These are phyloP conservation scores for Phenacoccus solenopsis DNA, from an alignment of 1,140 invertebrate genomes.

Conservation along the genomic window DNA sequence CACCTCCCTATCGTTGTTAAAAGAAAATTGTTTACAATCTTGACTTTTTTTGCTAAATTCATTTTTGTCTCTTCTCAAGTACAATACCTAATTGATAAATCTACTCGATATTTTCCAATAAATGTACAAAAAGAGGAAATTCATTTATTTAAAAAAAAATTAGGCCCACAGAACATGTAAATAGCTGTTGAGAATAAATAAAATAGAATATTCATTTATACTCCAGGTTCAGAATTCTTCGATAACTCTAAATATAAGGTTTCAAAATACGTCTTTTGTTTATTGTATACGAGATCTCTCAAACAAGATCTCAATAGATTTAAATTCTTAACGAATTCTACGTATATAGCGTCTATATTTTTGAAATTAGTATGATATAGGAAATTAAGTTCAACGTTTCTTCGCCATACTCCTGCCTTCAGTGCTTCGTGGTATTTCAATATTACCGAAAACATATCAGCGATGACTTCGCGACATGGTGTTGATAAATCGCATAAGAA, in stretches of 20 bases:
- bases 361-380: constrained; percentile 9
- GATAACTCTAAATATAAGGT: constrained; percentile 1
- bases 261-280: not conserved
- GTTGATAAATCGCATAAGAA: not conserved
- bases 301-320: not conserved
- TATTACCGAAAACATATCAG: not conserved
- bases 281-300: not conserved
- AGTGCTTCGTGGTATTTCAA: not conserved
- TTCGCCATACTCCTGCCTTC: not conserved
- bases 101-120: too few species aligned
- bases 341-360: not conserved
- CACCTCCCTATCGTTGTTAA: too few species aligned
- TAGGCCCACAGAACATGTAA: too few species aligned
- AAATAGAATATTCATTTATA: too few species aligned
- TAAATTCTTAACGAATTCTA: not conserved
- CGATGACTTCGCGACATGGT: not conserved
- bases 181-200: too few species aligned
- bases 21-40: too few species aligned
- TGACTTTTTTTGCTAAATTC: too few species aligned
- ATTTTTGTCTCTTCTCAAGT: too few species aligned
- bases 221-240: not conserved
- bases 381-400: not conserved
- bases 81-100: too few species aligned
- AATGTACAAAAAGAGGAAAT: too few species aligned
- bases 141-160: too few species aligned